Evolutionary conservation across 2,888 invertebrate genomes (phyloP), one percentile per base, ranked within the genome.

Genomic region (Euproctis similis): DNA sequence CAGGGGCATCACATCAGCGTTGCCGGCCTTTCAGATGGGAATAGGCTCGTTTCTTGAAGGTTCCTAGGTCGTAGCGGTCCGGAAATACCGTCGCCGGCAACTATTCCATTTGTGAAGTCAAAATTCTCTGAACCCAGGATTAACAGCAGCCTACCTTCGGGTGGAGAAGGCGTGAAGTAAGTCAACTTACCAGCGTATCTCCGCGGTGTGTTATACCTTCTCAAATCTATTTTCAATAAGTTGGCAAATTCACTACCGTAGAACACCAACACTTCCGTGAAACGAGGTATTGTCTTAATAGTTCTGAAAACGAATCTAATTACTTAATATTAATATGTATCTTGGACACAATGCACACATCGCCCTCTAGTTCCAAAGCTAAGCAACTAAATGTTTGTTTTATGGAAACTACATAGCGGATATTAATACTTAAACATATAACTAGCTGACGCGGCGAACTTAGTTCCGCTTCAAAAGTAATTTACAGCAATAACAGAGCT

Each of bases 221-320:
- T 37, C 8, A 76, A 41, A 20, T 73, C 57, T 17, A 76, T 46
- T n/a, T 52, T 36, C 1, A 78, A 53, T 1, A 24, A 31, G 26
- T 46, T 40, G 0, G 77, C 78, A 30, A 57, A 76, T 34, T 74
- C 68, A 25, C 63, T 59, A 8, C 78, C 77, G 37, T 75, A 80
- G 55, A 70, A 80, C 16, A 78, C 75, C 34, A 78, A 43, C 8
- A 80, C 50, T 46, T 80, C 78, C 7, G 73, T 69, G 48, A 59
- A 65, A 0, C 60, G 60, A 1, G 77, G 76, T 5, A 80, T 64
- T 24, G 62, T 61, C 38, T 65, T 70, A 23, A 75, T 66, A 0
- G 77, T 75, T 36, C 78, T 78, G 47, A 25, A 53, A 51, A 0
- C 6, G 14, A n/a, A n/a, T n/a, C n/a, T n/a, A n/a, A n/a, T n/a